A percentile compares a stretch with the other conserved stretches of the same genome.
Evolutionary conservation across 2,113 vertebrate genomes (phyloP).

Genomic region (Gavia stellata): DNA sequence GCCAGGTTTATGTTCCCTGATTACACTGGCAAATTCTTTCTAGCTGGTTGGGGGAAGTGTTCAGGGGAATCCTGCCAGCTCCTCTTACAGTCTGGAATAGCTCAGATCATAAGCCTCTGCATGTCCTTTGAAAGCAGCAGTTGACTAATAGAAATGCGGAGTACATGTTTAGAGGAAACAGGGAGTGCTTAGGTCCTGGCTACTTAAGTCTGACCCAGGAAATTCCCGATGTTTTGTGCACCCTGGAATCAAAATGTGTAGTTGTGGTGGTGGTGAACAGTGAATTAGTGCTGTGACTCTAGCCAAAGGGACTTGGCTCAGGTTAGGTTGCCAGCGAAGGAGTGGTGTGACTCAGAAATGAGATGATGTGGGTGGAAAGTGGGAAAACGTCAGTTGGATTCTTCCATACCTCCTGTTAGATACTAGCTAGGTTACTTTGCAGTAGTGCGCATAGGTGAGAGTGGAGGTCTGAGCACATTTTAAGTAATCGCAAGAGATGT

Average conservation of each 20-base stretch:
- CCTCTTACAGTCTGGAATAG: not conserved
- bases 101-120: not conserved
- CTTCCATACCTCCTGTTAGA: not conserved
- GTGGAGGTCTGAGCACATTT: not conserved
- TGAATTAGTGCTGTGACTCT: not conserved
- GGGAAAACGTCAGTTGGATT: not conserved
- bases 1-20: not conserved
- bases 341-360: not conserved
- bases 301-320: not conserved
- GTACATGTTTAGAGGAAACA: not conserved
- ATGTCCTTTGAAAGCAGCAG: not conserved
- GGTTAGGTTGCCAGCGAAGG: not conserved
- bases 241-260: not conserved
- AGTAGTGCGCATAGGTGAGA: not conserved
- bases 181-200: not conserved
- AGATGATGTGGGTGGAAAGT: not conserved
- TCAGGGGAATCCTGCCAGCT: not conserved
- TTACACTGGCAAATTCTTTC: not conserved
- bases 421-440: not conserved
- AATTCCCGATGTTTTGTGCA: not conserved
- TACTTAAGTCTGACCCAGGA: not conserved
- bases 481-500: not conserved
- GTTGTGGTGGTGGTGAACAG: not conserved
- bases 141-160: not conserved
- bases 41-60: not conserved